A percentile compares a stretch with the other conserved stretches of the same genome.
Evolutionary conservation across 1,140 invertebrate species (phyloP).

Genomic region (Bombus sylvicola): DNA sequence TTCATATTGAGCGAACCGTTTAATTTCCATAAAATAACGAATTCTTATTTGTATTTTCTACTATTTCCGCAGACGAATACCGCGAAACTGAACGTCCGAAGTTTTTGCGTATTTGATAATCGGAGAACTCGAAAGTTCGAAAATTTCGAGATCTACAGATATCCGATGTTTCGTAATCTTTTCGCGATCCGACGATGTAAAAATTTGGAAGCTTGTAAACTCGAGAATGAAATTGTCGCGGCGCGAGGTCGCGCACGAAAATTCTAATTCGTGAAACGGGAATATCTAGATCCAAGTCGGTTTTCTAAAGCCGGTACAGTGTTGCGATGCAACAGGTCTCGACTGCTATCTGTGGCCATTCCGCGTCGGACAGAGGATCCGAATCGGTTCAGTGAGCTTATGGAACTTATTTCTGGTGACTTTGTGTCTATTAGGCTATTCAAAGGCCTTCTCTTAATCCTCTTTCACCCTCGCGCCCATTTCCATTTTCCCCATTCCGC

Average conservation of each 20-base stretch:
- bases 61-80: too few species aligned
- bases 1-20: too few species aligned
- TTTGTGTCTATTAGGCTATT: constrained; percentile 5
- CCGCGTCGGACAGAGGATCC: background rate
- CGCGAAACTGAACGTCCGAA: too few species aligned
- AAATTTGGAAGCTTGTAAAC: too few species aligned
- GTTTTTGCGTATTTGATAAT: too few species aligned
- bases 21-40: too few species aligned
- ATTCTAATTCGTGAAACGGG: background rate
- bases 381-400: constrained; percentile 2
- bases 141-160: too few species aligned
- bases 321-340: constrained; percentile 13
- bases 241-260: too few species aligned
- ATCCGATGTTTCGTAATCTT: accelerated
- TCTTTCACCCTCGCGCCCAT: background rate
- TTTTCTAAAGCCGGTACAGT: background rate
- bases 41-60: too few species aligned
- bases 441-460: constrained; percentile 12
- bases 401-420: constrained; percentile 24
- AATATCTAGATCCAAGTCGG: background rate
- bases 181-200: background rate
- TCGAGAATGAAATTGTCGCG: too few species aligned
- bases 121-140: too few species aligned
- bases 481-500: too few species aligned
- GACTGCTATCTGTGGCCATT: constrained; percentile 13